These are phyloP conservation scores for Teinopalpus imperialis DNA, from an alignment of 2,888 invertebrate species.

Conservation along the genomic window DNA sequence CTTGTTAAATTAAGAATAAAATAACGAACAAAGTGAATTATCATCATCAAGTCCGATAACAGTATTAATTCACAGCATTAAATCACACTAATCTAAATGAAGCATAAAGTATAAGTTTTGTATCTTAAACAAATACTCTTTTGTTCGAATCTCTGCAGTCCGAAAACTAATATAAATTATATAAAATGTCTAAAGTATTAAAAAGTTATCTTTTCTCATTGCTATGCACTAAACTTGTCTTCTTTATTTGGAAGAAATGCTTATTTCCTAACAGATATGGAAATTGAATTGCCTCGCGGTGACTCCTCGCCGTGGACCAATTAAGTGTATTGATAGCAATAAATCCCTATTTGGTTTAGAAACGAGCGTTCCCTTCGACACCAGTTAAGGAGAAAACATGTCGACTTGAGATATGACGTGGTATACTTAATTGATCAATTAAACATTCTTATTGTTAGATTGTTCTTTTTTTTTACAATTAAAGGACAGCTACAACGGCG, in stretches of 20 bases:
- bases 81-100: neutral
- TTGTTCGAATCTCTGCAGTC: slow-evolving; percentile 8
- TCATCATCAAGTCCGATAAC: slow-evolving; percentile 1
- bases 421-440: slow-evolving; percentile 33
- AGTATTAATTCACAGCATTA: neutral
- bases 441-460: slow-evolving; percentile 28
- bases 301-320: slow-evolving; percentile 40
- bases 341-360: slow-evolving; percentile 46
- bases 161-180: slow-evolving; percentile 19
- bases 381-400: slow-evolving; percentile 43
- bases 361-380: slow-evolving; percentile 42
- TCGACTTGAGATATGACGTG: slow-evolving; percentile 30
- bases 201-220: slow-evolving; percentile 22
- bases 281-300: slow-evolving; percentile 44
- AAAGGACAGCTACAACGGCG: neutral
- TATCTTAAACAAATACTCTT: slow-evolving; percentile 9
- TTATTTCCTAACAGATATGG: slow-evolving; percentile 44
- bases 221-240: slow-evolving; percentile 9
- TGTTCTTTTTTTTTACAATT: neutral
- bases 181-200: slow-evolving; percentile 23
- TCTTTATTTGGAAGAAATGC: slow-evolving; percentile 32
- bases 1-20: too few species aligned
- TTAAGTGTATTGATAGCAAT: slow-evolving; percentile 60
- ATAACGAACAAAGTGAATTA: too few species aligned
- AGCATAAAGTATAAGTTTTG: slow-evolving; percentile 4